A percentile compares a stretch with the other conserved stretches of the same genome.
These are phyloP conservation scores for Minunthozetes semirufus DNA, from an alignment of 2,888 invertebrate genomes.

Conservation along the genomic window DNA sequence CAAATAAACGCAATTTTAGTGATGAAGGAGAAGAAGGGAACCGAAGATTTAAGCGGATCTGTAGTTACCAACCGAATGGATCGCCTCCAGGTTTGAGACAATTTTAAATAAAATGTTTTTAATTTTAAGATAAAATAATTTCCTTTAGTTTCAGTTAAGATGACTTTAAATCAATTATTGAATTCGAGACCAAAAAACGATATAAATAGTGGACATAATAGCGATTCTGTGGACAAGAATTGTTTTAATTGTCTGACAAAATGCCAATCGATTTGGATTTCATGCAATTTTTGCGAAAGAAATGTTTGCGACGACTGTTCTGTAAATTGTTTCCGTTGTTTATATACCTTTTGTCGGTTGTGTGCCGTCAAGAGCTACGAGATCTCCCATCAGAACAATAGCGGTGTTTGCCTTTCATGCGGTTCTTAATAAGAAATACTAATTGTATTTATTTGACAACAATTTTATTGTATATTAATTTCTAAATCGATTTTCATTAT, in stretches of 20 bases:
- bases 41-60: not conserved
- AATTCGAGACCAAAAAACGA: not conserved
- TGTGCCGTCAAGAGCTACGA: conserved; percentile 1
- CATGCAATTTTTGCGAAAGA: conserved; percentile 8
- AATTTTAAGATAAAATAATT: not conserved
- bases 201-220: not conserved
- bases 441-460: not conserved
- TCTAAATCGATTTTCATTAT: not conserved
- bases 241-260: conserved; percentile 11
- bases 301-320: not conserved
- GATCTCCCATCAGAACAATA: not conserved
- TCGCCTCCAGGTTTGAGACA: not conserved
- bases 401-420: not conserved
- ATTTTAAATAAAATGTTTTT: not conserved
- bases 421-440: not conserved
- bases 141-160: not conserved
- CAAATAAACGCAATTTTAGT: not conserved
- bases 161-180: conserved; percentile 9
- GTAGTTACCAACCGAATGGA: not conserved
- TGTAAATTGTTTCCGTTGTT: not conserved
- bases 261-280: not conserved
- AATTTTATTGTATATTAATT: not conserved
- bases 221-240: not conserved
- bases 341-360: not conserved
- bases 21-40: not conserved